phyloP scores from a whole-genome alignment of 2,113 vertebrate genomes.

The Heterocephalus glaber region DNA sequence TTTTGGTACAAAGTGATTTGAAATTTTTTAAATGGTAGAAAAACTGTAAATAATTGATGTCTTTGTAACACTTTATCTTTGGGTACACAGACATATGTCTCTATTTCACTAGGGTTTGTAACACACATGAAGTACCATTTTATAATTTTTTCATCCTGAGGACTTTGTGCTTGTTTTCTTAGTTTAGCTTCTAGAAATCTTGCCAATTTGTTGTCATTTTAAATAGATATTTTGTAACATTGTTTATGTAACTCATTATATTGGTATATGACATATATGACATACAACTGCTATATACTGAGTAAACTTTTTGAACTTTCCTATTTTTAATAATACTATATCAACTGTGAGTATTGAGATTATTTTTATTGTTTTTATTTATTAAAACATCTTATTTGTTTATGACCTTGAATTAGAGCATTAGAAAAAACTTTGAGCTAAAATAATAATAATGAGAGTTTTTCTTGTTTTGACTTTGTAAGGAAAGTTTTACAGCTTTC shows the following conservation, averaged over 20 bases:
- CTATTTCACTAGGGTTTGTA: not conserved
- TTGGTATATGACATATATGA: not conserved
- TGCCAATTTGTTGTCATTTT: not conserved
- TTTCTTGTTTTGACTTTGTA: not conserved
- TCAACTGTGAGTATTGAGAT: not conserved
- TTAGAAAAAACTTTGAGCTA: not conserved
- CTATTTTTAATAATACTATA: not conserved
- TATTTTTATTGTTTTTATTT: conserved; percentile 12
- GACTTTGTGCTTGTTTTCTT: not conserved
- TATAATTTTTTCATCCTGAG: not conserved
- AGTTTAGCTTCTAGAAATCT: not conserved
- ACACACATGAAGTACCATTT: not conserved
- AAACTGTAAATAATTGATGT: not conserved
- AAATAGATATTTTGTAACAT: not conserved
- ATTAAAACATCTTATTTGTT: not conserved
- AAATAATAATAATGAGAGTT: not conserved
- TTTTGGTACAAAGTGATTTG: not conserved
- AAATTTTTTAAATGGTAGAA: not conserved
- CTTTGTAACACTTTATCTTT: not conserved
- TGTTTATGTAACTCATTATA: not conserved
- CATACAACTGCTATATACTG: not conserved
- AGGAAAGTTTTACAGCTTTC: not conserved
- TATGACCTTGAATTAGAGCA: not conserved
- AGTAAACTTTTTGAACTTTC: not conserved
- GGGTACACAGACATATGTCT: not conserved